These are phyloP conservation scores for Eurypyga helias DNA, from an alignment of 2,113 vertebrate genomes.

Conservation along the genomic window DNA sequence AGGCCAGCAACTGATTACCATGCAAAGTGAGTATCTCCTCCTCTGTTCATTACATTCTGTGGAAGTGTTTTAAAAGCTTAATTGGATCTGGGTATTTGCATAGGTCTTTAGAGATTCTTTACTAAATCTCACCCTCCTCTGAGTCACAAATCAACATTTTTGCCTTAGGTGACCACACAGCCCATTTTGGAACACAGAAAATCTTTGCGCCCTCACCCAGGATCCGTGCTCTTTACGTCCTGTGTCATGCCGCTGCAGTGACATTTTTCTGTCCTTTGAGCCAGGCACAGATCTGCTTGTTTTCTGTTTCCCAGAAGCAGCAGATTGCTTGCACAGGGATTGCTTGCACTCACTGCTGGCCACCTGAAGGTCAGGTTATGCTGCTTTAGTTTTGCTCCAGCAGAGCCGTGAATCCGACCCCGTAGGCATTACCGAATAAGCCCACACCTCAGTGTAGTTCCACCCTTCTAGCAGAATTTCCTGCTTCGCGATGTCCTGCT, in stretches of 20 bases:
- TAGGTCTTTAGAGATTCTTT: neutral
- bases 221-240: neutral
- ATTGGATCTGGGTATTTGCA: neutral
- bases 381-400: neutral
- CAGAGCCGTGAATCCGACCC: neutral
- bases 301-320: neutral
- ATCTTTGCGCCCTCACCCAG: neutral
- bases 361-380: neutral
- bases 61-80: neutral
- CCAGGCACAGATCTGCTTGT: neutral
- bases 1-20: constrained; percentile 96
- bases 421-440: neutral
- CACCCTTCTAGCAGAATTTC: neutral
- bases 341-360: neutral
- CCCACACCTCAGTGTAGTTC: neutral
- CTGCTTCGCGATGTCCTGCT: neutral
- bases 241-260: neutral
- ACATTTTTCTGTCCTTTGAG: neutral
- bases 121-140: neutral
- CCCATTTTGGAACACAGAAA: neutral
- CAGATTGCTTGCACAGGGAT: neutral
- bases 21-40: constrained; percentile 83
- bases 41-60: neutral
- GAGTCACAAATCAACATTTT: neutral
- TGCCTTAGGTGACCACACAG: neutral